These are phyloP conservation scores for Baryphthengus martii DNA, from an alignment of 2,113 vertebrate species.

Conservation along the genomic window DNA sequence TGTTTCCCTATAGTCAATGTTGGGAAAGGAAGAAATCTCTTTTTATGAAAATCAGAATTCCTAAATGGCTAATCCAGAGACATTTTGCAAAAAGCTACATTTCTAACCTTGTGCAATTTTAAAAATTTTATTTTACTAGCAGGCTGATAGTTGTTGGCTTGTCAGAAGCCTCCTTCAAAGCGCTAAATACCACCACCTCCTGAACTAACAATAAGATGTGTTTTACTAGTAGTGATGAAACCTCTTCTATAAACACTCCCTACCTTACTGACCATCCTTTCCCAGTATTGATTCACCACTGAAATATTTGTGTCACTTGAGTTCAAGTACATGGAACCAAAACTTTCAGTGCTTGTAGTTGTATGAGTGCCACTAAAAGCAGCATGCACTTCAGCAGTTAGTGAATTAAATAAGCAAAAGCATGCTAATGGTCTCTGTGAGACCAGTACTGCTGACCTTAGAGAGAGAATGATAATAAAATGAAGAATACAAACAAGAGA, in stretches of 20 bases:
- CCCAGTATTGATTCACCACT: constrained; percentile 75
- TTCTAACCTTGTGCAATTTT: constrained; percentile 2
- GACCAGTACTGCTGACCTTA: constrained; percentile 57
- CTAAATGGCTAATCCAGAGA: constrained; percentile 13
- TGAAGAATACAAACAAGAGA: constrained; percentile 66
- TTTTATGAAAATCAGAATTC: constrained; percentile 20
- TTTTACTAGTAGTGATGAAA: constrained; percentile 81
- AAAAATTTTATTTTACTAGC: constrained; percentile 8
- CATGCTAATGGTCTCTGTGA: constrained; percentile 61
- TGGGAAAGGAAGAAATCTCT: not conserved
- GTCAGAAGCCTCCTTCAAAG: constrained; percentile 68
- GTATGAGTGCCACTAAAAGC: constrained; percentile 72
- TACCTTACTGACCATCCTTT: constrained; percentile 67
- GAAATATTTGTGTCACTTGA: constrained; percentile 78
- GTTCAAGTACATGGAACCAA: constrained; percentile 78
- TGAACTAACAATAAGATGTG: constrained; percentile 79
- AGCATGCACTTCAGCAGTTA: constrained; percentile 50
- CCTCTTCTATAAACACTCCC: constrained; percentile 80
- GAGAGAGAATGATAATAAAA: constrained; percentile 67
- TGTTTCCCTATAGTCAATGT: not conserved
- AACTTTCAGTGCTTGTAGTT: constrained; percentile 54
- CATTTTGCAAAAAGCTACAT: constrained; percentile 5
- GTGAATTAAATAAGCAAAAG: constrained; percentile 73
- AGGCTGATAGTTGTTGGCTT: constrained; percentile 63
- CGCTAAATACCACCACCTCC: constrained; percentile 75